Base-by-base conservation (phyloP, 2,888 invertebrate genomes). In the Hemithea aestivaria region DNA sequence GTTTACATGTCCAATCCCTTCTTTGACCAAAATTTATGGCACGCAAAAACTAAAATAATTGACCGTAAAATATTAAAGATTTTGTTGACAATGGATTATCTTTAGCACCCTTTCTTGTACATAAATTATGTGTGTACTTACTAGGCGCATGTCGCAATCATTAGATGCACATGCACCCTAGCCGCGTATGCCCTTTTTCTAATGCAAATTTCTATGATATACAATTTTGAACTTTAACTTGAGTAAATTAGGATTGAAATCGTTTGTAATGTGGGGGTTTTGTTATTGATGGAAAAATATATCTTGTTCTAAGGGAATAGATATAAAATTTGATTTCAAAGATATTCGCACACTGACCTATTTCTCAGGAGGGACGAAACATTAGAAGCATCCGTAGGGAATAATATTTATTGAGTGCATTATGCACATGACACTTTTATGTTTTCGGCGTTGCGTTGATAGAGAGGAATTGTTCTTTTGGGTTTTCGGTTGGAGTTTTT, bases 381-480 rank as follows among this genome's bases (percentile, higher is more conserved):
- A 76, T 82, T 82, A 80, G 79, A 51, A 47, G 61, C 59, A 67
- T 78, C 80, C 63, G 61, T 56, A 63, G 87, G 85, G 87, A 74
- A 73, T 79, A 69, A 81, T 85, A 85, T 85, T 81, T 84, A 84
- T 84, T 59, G 81, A 74, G 73, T 85, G 84, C 82, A 81, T 80
- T 76, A 82, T 82, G 85, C 82, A 75, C 74, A 68, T 82, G 87
- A 87, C 87, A 73, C 69, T 84, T 87, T 87, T 87, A 87, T 87
- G 82, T 75, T 65, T 79, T 82, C 63, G 74, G 73, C 83, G 53
- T 79, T 73, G 61, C 65, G 78, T 73, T 69, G 71, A 74, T 75
- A 70, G 64, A 67, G 54, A 62, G 40, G 48, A 53, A 73, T 74
- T 63, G 64, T 61, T 58, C 53, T 54, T 51, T 48, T 50, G 46